These are phyloP conservation scores for Trichechus manatus DNA, from an alignment of 2,113 vertebrate genomes.

Conservation along the genomic window DNA sequence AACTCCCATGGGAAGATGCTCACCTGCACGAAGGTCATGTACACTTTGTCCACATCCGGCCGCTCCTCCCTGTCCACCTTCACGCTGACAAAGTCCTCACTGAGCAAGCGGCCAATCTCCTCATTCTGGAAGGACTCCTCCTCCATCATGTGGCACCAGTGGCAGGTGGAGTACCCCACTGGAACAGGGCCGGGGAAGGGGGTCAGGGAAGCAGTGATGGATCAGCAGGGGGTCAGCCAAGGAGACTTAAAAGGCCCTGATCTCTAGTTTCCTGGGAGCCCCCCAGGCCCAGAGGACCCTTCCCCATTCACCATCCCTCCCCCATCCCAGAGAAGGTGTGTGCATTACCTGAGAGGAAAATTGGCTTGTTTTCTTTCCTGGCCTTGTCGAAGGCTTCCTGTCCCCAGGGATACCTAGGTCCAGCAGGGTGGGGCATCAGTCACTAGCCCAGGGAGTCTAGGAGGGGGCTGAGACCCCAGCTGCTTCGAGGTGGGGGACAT, in stretches of 20 bases:
- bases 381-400: constrained; percentile 96
- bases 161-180: constrained; percentile 98
- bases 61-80: constrained; percentile 97
- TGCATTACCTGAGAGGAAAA: constrained; percentile 94
- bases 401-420: constrained; percentile 94
- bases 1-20: accelerated
- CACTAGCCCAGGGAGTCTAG: accelerated
- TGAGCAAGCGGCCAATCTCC: constrained; percentile 93
- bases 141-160: constrained; percentile 99
- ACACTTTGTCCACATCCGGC: constrained; percentile 97
- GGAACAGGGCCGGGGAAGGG: background rate
- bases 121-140: constrained; percentile 95
- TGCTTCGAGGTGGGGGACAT: background rate
- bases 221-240: background rate
- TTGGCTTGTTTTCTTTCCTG: constrained; percentile 94
- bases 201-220: background rate
- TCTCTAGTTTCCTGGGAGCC: background rate
- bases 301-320: background rate
- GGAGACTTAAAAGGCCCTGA: background rate
- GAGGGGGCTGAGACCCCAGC: background rate
- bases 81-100: constrained; percentile 94
- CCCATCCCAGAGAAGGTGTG: background rate
- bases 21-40: constrained; percentile 98
- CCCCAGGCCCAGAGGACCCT: background rate
- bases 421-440: background rate